Evolutionary conservation across 2,888 invertebrate genomes (phyloP).

Genomic region (Phengaris arion): DNA sequence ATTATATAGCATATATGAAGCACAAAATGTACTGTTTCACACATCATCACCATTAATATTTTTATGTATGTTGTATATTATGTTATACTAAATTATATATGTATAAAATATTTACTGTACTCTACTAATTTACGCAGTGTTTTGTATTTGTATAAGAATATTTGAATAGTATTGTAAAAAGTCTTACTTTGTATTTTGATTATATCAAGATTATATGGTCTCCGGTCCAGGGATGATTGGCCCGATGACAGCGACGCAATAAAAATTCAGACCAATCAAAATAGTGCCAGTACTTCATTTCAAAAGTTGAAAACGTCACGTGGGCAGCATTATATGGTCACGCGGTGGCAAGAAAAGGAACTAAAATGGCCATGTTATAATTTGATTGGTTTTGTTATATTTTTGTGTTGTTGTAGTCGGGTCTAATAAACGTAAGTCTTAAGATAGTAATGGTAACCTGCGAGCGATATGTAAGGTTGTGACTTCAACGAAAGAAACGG

Average conservation of each 20-base stretch:
- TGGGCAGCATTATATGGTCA: not conserved
- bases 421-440: slow-evolving; percentile 1
- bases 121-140: slow-evolving; percentile 53
- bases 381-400: not conserved
- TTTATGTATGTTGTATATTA: slow-evolving; percentile 64
- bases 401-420: not conserved
- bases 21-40: slow-evolving; percentile 69
- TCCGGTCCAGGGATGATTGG: not conserved
- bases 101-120: slow-evolving; percentile 49
- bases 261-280: not conserved
- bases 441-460: slow-evolving; percentile 33
- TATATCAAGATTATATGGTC: not conserved
- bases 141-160: slow-evolving; percentile 63
- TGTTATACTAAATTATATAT: slow-evolving; percentile 54
- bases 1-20: slow-evolving; percentile 49
- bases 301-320: not conserved
- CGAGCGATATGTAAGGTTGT: slow-evolving; percentile 48
- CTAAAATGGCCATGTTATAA: not conserved
- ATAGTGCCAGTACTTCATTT: not conserved
- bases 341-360: not conserved
- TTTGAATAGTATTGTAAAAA: slow-evolving; percentile 47
- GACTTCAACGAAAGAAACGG: slow-evolving; percentile 46
- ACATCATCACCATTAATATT: slow-evolving; percentile 51
- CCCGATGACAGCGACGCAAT: not conserved
- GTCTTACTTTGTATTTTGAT: slow-evolving; percentile 49